Evolutionary conservation across 2,113 vertebrate genomes (phyloP).

Genomic region (Entomyzon cyanotis): DNA sequence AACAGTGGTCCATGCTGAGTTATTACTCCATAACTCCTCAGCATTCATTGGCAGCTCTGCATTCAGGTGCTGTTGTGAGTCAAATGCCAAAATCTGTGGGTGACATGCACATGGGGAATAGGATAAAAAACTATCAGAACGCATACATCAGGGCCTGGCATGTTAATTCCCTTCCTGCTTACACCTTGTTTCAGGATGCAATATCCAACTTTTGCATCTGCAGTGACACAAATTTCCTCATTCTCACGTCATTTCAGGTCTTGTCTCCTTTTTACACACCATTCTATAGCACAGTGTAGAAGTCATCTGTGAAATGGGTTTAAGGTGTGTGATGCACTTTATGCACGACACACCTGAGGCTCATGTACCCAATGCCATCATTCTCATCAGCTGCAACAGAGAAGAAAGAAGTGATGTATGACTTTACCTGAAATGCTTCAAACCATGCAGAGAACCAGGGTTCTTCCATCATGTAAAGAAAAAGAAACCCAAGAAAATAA

Average conservation of each 20-base stretch:
- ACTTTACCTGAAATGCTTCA: not conserved
- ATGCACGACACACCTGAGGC: not conserved
- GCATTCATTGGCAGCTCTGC: not conserved
- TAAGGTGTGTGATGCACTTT: not conserved
- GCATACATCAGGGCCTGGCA: not conserved
- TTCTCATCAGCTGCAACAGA: not conserved
- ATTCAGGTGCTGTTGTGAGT: not conserved
- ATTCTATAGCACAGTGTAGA: not conserved
- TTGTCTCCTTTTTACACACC: not conserved
- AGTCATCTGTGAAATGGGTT: not conserved
- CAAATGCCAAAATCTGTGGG: rapidly evolving
- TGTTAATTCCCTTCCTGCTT: not conserved
- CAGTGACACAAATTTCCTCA: not conserved
- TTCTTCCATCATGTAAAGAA: not conserved
- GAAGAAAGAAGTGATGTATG: not conserved
- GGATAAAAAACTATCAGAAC: not conserved
- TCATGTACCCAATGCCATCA: not conserved
- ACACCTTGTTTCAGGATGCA: not conserved
- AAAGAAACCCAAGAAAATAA: not conserved
- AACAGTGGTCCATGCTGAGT: not conserved
- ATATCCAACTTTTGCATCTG: not conserved
- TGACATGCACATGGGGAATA: not conserved
- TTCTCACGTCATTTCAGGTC: not conserved
- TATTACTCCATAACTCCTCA: not conserved
- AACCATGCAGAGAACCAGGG: not conserved